phyloP scores from a whole-genome alignment of 2,888 invertebrate genomes.

The Xiphydria camelus region DNA sequence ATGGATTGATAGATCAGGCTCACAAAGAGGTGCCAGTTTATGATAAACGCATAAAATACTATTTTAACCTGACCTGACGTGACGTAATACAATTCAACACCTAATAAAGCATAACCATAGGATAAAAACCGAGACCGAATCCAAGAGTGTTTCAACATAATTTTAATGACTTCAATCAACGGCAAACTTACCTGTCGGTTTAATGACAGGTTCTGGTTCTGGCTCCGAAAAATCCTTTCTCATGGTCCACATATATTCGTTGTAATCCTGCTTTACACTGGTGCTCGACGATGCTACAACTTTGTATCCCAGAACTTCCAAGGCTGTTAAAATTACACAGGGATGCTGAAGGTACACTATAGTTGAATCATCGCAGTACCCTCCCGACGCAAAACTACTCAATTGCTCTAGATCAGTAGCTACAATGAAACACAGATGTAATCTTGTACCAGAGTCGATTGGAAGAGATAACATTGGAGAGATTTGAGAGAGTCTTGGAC shows the following conservation, averaged over 20 bases:
- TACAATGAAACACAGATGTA: constrained; percentile 48
- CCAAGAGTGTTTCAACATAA: constrained; percentile 1
- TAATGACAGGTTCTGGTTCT: constrained; percentile 64
- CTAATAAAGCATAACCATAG: too few relatives aligned
- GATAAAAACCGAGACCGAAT: too few relatives aligned
- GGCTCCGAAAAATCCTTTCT: constrained; percentile 85
- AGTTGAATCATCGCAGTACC: constrained; percentile 82
- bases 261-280: constrained; percentile 83
- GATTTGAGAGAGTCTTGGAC: too few relatives aligned
- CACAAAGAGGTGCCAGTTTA: too few relatives aligned
- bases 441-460: not conserved
- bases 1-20: too few relatives aligned
- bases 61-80: too few relatives aligned
- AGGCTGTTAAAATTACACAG: constrained; percentile 81
- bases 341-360: constrained; percentile 87
- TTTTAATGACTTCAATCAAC: not conserved
- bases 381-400: constrained; percentile 80
- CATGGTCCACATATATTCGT: constrained; percentile 94
- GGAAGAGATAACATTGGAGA: constrained; percentile 23
- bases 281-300: constrained; percentile 86
- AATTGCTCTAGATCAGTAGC: constrained; percentile 82
- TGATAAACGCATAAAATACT: too few relatives aligned
- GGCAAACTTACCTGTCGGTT: constrained; percentile 42
- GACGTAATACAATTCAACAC: too few relatives aligned
- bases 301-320: constrained; percentile 86